Base-by-base conservation (phyloP, 1,140 invertebrate species). In the Lasioglossum albipes region DNA sequence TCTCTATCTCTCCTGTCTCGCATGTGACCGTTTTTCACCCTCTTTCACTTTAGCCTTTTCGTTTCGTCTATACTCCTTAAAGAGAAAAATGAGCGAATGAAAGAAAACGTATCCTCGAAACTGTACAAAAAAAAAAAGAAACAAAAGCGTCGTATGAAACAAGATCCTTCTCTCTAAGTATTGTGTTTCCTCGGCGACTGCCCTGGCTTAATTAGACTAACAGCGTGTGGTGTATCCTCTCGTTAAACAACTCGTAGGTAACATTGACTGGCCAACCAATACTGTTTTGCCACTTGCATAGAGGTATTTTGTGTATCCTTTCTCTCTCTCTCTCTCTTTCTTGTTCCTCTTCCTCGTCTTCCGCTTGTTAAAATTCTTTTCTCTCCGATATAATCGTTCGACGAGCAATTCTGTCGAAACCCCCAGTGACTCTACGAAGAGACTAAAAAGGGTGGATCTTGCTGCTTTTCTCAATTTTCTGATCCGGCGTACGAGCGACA, bases 181-280 rank as follows among this genome's bases (percentile, higher is more conserved):
- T 12, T 66, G n/a, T 18, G n/a, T 71, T 54, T 66, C 36, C 45
- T 12, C 65, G 36, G 57, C 54, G 81, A 83, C 75, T 84, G 76
- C 82, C 79, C 36, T 36, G 84, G 76, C 69, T 75, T 78, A 73
- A 65, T 45, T 69, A 52, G 22, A 57, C 42, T 82, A 79, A 73
- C 62, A 76, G 57, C 65, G 61, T 65, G 57, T 49, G 45, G 45
- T 62, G 12, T 62, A 10, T 62, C n/a, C n/a, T 78, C 74, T 70
- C 7, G 45, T 80, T 64, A 85, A 89, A 89, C 87, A 89, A 89
- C 88, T 89, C 84, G 86, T 88, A 89, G 88, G 88, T 88, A 89
- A 87, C 88, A 88, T 75, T 73, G 67, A 84, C 83, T 82, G 86
- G 83, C 86, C 85, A 71, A 87, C 77, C 85, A 87, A 87, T 87